Evolutionary conservation across 2,113 vertebrate genomes (phyloP).

Genomic region (Epinephelus cyanopodus): DNA sequence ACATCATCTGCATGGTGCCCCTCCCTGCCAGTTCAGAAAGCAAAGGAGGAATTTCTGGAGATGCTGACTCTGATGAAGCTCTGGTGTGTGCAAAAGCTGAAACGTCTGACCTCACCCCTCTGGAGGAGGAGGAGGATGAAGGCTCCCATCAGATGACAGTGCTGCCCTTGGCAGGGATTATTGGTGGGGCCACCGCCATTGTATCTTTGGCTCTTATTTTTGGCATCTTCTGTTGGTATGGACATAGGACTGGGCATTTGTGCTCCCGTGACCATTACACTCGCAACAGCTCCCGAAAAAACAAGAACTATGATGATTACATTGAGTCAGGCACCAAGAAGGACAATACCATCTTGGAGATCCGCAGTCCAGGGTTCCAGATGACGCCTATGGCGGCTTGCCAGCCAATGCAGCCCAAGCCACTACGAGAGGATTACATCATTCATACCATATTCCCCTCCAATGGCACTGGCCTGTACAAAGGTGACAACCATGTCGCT

Average conservation of each 20-base stretch:
- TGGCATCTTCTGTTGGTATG: constrained; percentile 91
- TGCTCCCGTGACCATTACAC: constrained; percentile 87
- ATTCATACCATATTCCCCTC: constrained; percentile 96
- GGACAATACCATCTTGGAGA: constrained; percentile 93
- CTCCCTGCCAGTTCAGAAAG: constrained; percentile 85
- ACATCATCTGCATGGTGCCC: constrained; percentile 94
- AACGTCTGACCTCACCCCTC: constrained; percentile 84
- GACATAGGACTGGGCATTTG: constrained; percentile 87
- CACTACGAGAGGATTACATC: constrained; percentile 90
- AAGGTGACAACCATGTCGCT: constrained; percentile 84
- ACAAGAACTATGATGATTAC: constrained; percentile 90
- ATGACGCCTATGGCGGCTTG: constrained; percentile 91
- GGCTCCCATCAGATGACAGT: constrained; percentile 80
- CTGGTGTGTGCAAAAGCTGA: constrained; percentile 93
- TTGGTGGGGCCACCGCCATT: constrained; percentile 90
- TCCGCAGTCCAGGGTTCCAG: constrained; percentile 90
- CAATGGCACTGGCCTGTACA: constrained; percentile 92
- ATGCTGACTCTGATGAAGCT: constrained; percentile 86
- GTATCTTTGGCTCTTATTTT: constrained; percentile 91
- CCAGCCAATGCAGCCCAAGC: constrained; percentile 88
- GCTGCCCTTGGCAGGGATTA: constrained; percentile 90
- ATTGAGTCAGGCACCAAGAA: constrained; percentile 95
- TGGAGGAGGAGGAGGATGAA: constrained; percentile 83
- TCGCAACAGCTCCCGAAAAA: constrained; percentile 83
- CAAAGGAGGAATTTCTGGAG: constrained; percentile 83